phyloP scores from a whole-genome alignment of 2,888 invertebrate genomes.

The Tribolium freemani region DNA sequence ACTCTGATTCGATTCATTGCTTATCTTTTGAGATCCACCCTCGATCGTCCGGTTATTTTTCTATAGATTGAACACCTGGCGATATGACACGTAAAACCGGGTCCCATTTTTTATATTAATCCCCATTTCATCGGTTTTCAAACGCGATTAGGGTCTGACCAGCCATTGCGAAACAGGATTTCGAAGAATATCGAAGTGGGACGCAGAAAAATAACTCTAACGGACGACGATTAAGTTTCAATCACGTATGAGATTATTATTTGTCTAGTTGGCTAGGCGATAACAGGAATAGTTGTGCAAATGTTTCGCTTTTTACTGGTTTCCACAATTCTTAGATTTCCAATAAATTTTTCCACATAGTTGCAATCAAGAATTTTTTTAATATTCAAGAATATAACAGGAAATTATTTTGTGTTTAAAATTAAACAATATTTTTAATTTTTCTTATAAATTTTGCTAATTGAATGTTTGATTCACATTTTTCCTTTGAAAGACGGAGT shows the following conservation, averaged over 20 bases:
- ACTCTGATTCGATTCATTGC: not conserved
- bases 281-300: no score
- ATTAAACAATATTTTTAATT: no score
- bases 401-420: no score
- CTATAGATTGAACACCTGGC: conserved; percentile 26
- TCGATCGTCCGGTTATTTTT: conserved; percentile 24
- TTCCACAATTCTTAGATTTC: no score
- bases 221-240: conserved; percentile 5
- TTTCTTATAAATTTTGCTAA: no score
- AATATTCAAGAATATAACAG: no score
- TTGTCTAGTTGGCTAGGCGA: not conserved
- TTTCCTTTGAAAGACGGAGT: no score
- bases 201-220: not conserved
- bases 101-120: conserved; percentile 35
- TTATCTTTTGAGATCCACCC: conserved; percentile 30
- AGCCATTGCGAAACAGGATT: conserved; percentile 7
- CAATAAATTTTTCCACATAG: no score
- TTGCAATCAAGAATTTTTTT: no score
- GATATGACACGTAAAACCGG: conserved; percentile 33
- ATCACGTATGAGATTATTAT: conserved; percentile 22
- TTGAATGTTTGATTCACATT: no score
- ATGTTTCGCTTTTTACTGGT: no score
- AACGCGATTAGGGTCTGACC: conserved; percentile 34
- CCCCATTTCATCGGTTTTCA: conserved; percentile 30
- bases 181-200: not conserved